These are phyloP conservation scores for Drosophila takahashii DNA, from an alignment of 1,140 invertebrate genomes.

Conservation along the genomic window DNA sequence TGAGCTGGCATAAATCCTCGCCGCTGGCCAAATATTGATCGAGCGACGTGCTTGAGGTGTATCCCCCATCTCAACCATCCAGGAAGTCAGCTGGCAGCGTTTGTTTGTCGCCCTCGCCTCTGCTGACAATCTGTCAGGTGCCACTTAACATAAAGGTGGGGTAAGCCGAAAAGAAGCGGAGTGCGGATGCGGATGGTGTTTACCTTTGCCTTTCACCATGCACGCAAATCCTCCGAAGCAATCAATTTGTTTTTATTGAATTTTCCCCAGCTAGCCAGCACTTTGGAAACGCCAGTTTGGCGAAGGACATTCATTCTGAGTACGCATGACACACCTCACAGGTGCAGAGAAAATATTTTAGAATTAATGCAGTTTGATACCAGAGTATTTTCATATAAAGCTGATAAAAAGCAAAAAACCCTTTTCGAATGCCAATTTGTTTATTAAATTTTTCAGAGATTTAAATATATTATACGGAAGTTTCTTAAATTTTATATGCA, in stretches of 20 bases:
- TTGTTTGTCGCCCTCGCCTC: slow-evolving; percentile 54
- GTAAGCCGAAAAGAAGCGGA: slow-evolving; percentile 14
- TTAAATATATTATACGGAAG: no score
- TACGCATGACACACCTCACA: slow-evolving; percentile 55
- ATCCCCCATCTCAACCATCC: slow-evolving; percentile 3
- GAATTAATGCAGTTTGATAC: no score
- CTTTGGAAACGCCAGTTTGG: slow-evolving; percentile 51
- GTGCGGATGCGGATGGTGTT: slow-evolving; percentile 41
- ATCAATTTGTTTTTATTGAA: slow-evolving; percentile 82
- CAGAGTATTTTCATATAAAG: no score
- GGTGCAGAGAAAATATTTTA: slow-evolving; percentile 7
- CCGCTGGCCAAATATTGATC: slow-evolving; percentile 56
- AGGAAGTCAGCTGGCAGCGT: slow-evolving; percentile 39
- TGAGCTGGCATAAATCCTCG: slow-evolving; percentile 73
- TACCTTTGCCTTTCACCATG: slow-evolving; percentile 59
- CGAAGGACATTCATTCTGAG: slow-evolving; percentile 68
- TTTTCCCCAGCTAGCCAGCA: slow-evolving; percentile 55
- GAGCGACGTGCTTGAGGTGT: slow-evolving; percentile 13
- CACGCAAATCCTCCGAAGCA: slow-evolving; percentile 72
- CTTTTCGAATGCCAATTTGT: no score
- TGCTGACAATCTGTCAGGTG: slow-evolving; percentile 68
- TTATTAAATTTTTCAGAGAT: no score
- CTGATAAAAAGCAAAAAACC: no score
- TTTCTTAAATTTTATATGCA: no score
- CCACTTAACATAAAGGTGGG: slow-evolving; percentile 69